Base-by-base conservation (phyloP, 2,797 vertebrate genomes). In the Gymnoscopelus microlampas region DNA sequence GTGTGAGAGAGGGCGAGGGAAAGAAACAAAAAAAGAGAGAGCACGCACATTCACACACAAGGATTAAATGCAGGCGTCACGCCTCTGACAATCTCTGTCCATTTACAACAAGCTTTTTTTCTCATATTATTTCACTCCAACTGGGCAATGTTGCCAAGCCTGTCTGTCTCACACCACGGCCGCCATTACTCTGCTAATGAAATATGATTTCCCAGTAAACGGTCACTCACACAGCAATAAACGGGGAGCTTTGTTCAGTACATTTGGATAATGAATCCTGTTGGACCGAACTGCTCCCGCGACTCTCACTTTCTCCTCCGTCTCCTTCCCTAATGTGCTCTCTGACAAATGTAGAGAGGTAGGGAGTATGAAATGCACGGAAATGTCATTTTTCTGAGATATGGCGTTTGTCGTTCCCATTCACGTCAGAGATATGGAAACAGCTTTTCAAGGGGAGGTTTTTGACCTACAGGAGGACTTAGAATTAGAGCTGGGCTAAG, bases 171-270 rank as follows among this genome's bases (percentile, higher is more conserved):
- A 61, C 70, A 26, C 44, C 29, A 51, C 65, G 11, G 11, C 50
- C 50, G 73, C 91, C 89, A 94, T 94, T 94, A 93, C 94, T 95
- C 86, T 86, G 88, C 93, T 94, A 95, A 95, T 95, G 93, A 95
- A 95, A 95, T 94, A 94, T 92, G 88, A 92, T 94, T 94, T 92
- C 87, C 85, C 89, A 89, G 90, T 90, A 93, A 76, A 94, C 87
- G 85, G 90, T 93, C 92, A 88, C 93, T 92, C 86, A 87, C 87
- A 91, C 85, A 87, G 89, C 93, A 87, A 76, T 87, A 80, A 88
- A 86, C 69, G 72, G 77, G 61, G 80, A 84, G 76, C 77, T 85
- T 73, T 77, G 70, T 77, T 71, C 62, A 67, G 76, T 79, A 79
- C 77, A 83, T 89, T 90, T 84, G 79, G 61, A 70, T 83, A 87